These are phyloP conservation scores for Helogale parvula DNA, from an alignment of 2,113 vertebrate species.

Conservation along the genomic window DNA sequence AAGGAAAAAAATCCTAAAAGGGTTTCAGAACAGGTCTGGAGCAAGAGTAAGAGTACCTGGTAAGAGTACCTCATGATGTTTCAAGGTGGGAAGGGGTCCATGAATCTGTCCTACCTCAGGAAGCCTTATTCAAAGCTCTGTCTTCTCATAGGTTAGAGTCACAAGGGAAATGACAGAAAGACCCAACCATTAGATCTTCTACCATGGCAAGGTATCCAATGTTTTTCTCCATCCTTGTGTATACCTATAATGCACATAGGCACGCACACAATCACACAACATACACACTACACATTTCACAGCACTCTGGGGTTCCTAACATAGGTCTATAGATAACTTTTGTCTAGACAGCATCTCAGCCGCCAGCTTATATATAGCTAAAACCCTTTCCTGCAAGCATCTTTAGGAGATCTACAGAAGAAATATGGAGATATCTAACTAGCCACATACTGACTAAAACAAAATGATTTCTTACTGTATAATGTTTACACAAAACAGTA, in stretches of 20 bases:
- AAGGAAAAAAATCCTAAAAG: background rate
- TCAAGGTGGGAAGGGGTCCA: background rate
- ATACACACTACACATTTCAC: background rate
- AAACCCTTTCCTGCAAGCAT: background rate
- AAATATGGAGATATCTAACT: background rate
- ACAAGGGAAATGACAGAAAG: background rate
- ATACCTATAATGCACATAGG: background rate
- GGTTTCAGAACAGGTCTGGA: background rate
- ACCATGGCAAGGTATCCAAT: background rate
- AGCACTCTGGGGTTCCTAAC: background rate
- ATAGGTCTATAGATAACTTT: background rate
- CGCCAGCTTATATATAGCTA: background rate
- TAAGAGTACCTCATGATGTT: background rate
- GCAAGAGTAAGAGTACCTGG: background rate
- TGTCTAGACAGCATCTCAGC: slow-evolving; percentile 19
- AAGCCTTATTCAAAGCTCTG: background rate
- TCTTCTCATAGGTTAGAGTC: background rate
- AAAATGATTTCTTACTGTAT: background rate
- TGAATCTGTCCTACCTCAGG: background rate
- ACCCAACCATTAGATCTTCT: background rate
- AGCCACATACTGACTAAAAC: background rate
- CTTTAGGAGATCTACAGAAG: background rate
- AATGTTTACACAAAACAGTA: background rate
- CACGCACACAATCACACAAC: background rate
- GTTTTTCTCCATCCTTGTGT: background rate